Conservation (phyloP, 2,888 invertebrate species). For the Drosophila subquinaria region DNA sequence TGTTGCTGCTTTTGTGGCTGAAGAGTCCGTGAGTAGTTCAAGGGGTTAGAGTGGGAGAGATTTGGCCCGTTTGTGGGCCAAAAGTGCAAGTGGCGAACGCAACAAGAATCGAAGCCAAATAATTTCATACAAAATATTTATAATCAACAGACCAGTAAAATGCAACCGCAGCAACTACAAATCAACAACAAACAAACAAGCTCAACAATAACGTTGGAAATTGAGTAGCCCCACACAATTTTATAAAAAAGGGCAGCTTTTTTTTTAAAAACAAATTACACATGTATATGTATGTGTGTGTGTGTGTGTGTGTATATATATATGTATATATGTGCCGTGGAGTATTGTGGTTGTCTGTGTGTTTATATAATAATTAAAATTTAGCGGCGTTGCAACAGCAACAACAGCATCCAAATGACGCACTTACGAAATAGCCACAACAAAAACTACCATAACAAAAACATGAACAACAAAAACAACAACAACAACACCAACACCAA, state of each 20-base stretch:
- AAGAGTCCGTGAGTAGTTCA: constrained; percentile 4
- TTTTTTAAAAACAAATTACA: constrained; percentile 53
- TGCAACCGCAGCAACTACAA: constrained; percentile 28
- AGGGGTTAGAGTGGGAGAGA: neutral
- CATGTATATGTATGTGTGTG: constrained; percentile 11
- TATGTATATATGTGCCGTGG: neutral
- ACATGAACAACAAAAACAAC: constrained; percentile 4
- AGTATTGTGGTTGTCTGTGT: constrained; percentile 6
- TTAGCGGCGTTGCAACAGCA: constrained; percentile 46
- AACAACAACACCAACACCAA: constrained; percentile 22
- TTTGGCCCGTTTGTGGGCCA: constrained; percentile 28
- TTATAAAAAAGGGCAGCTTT: constrained; percentile 35
- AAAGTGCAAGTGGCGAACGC: constrained; percentile 54
- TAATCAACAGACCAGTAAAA: constrained; percentile 44
- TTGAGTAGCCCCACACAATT: constrained; percentile 6
- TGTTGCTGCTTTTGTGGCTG: constrained; percentile 8
- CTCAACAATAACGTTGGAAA: constrained; percentile 32
- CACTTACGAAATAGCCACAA: constrained; percentile 52
- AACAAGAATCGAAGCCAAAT: constrained; percentile 43
- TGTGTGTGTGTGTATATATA: constrained; percentile 10
- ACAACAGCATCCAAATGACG: constrained; percentile 49
- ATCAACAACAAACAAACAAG: constrained; percentile 5
- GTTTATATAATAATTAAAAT: constrained; percentile 71
- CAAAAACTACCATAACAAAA: constrained; percentile 14
- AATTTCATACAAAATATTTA: constrained; percentile 52